Evolutionary conservation across 2,113 vertebrate species (phyloP), one percentile per base, ranked within the genome.

Genomic region (Gambusia holbrooki): DNA sequence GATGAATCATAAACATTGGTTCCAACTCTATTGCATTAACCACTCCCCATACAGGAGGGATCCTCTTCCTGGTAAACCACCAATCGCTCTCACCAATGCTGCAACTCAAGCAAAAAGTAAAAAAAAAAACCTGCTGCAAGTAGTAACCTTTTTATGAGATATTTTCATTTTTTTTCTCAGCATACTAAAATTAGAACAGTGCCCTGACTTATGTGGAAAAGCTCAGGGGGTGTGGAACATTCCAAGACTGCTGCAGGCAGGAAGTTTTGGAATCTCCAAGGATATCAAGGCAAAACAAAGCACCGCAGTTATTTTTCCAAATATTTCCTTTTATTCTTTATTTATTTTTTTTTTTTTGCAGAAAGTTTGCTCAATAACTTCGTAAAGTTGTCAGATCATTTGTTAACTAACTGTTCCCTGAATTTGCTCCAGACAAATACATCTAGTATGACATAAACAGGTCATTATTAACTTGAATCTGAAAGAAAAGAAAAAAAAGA

Each of bases 231-330:
- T 89, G 89, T 85, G 84, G 82, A 81, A 84, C 88, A 93, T 94
- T 94, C 92, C 93, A 89, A 72, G 73, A 77, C 76, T 82, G 80
- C 90, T 90, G 82, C 33, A 87, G 88, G 89, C 93, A 94, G 90
- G 93, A 94, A 92, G 93, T 94, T 94, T 91, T 91, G 88, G 91
- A 93, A 94, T 95, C 90, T 92, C 93, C 84, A 92, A 93, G 89
- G 91, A 91, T 92, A 93, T 92, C 65, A 83, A 90, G 89, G 88
- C 85, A 92, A 93, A 94, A 94, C 94, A 94, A 76, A 89, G 79
- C 77, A 77, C 82, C 73, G 62, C 67, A 73, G 74, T 84, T 88
- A 88, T 92, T 92, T 92, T 92, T 90, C 85, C 83, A 86, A 86
- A 79, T 84, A 79, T 90, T 88, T 90, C 76, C 82, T 80, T 45